Evolutionary conservation across 2,888 invertebrate species (phyloP).

Genomic region (Hemistola chrysoprasaria): DNA sequence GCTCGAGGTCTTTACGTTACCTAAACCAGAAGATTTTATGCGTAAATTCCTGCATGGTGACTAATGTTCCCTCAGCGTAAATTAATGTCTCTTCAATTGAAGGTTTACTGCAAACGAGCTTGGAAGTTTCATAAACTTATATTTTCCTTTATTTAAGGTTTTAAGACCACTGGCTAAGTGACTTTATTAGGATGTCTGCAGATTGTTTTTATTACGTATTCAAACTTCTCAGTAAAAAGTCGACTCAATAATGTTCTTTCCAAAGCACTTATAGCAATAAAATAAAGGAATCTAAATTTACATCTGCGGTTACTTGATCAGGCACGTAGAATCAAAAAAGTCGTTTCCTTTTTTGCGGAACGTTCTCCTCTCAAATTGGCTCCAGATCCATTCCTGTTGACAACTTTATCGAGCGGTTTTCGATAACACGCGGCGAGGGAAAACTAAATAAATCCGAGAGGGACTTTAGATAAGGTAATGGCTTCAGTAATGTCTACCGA

Average conservation of each 20-base stretch:
- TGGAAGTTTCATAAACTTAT: constrained; percentile 25
- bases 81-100: constrained; percentile 46
- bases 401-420: constrained; percentile 81
- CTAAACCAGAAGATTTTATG: constrained; percentile 36
- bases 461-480: constrained; percentile 83
- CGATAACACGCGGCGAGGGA: constrained; percentile 81
- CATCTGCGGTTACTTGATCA: constrained; percentile 44
- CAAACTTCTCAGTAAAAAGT: constrained; percentile 9
- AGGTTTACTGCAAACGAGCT: constrained; percentile 33
- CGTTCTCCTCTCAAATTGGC: constrained; percentile 75
- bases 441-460: constrained; percentile 82
- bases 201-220: too few relatives aligned
- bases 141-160: constrained; percentile 21
- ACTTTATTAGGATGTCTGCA: too few relatives aligned
- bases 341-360: constrained; percentile 64
- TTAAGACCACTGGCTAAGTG: too few relatives aligned
- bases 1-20: constrained; percentile 44
- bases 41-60: constrained; percentile 40
- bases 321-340: constrained; percentile 54
- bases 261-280: constrained; percentile 28
- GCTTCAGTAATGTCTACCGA: constrained; percentile 78
- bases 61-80: constrained; percentile 38
- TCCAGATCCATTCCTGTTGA: constrained; percentile 79
- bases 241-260: constrained; percentile 20
- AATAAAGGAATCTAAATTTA: constrained; percentile 34